These are phyloP conservation scores for Lepidurus packardi DNA, from an alignment of 1,140 invertebrate species.

Conservation along the genomic window DNA sequence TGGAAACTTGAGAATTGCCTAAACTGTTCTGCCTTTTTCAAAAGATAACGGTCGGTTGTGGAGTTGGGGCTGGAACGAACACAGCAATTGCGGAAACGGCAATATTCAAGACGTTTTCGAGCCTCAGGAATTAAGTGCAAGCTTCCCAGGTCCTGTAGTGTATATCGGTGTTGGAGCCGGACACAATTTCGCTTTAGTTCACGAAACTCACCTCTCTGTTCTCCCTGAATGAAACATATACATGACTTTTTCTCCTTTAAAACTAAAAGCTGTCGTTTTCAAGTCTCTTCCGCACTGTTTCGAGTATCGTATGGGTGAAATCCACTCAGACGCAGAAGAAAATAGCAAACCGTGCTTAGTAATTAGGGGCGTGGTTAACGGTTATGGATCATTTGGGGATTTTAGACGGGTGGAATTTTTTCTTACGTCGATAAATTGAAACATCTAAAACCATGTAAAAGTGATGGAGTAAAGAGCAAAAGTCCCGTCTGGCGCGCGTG, in stretches of 20 bases:
- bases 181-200: slow-evolving; percentile 52
- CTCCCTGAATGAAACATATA: background rate
- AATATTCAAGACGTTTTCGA: slow-evolving; percentile 54
- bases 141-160: slow-evolving; percentile 42
- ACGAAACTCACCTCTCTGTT: slow-evolving; percentile 38
- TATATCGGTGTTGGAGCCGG: slow-evolving; percentile 50
- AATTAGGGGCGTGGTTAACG: background rate
- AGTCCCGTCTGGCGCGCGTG: background rate
- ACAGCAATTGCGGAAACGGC: slow-evolving; percentile 75
- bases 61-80: slow-evolving; percentile 89
- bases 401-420: background rate
- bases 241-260: background rate
- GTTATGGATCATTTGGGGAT: slow-evolving; percentile 6
- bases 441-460: slow-evolving; percentile 30
- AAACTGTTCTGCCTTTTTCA: slow-evolving; percentile 41
- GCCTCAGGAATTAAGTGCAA: slow-evolving; percentile 44
- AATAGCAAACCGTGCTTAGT: slow-evolving; percentile 15
- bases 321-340: background rate
- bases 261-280: background rate
- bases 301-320: background rate
- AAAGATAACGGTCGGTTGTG: slow-evolving; percentile 55
- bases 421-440: background rate
- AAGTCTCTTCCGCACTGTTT: background rate
- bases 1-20: background rate
- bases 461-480: slow-evolving; percentile 32